phyloP scores from a whole-genome alignment of 2,797 vertebrate species.

The Synanceia verrucosa region DNA sequence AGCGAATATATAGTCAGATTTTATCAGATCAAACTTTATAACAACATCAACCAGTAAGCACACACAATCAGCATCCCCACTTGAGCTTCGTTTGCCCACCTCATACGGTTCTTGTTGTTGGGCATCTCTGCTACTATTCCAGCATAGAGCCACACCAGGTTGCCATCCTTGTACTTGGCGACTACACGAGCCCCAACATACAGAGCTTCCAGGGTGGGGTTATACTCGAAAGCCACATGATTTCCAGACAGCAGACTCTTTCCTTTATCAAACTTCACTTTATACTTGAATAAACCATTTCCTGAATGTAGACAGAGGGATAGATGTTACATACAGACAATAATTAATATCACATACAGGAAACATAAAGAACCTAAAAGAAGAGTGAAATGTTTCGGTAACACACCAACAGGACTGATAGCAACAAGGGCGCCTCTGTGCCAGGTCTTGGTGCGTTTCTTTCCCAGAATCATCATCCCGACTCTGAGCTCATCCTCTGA shows the following conservation, averaged over 20 bases:
- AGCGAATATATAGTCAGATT: neutral
- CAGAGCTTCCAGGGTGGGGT: constrained; percentile 89
- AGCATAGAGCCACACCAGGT: constrained; percentile 97
- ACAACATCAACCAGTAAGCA: neutral
- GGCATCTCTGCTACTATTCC: constrained; percentile 98
- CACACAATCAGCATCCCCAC: too few relatives aligned
- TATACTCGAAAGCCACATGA: constrained; percentile 95
- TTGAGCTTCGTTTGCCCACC: constrained; percentile 73
- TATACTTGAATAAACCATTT: constrained; percentile 88
- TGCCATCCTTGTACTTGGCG: constrained; percentile 96
- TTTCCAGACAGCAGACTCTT: constrained; percentile 98
- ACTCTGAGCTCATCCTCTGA: constrained; percentile 89
- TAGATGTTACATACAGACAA: neutral
- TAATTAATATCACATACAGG: neutral
- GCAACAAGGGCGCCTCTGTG: constrained; percentile 92
- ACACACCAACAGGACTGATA: constrained; percentile 87
- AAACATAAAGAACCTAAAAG: neutral
- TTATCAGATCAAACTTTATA: neutral
- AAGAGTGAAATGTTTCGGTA: neutral
- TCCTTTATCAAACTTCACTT: constrained; percentile 98
- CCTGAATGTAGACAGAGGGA: constrained; percentile 72
- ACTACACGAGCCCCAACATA: constrained; percentile 96
- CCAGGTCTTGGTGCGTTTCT: constrained; percentile 98
- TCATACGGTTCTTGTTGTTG: constrained; percentile 94
- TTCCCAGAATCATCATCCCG: constrained; percentile 94